Percentiles rank a stretch among this genome's conserved stretches.
These are phyloP conservation scores for Stegophylla sp. DNA, from an alignment of 2,888 invertebrate genomes.

Conservation along the genomic window DNA sequence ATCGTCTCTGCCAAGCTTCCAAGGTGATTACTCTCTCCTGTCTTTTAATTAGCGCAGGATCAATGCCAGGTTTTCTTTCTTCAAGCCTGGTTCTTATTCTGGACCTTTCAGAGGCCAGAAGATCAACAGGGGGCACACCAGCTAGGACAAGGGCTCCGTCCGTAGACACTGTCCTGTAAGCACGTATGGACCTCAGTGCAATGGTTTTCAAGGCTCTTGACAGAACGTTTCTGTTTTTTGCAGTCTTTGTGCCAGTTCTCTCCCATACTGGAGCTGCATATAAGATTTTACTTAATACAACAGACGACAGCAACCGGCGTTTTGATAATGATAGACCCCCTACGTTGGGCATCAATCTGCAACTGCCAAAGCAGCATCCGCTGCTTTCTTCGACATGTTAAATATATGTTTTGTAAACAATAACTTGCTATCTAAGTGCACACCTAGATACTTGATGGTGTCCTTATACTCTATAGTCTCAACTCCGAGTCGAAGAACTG, in stretches of 20 bases:
- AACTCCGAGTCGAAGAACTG: too few species aligned
- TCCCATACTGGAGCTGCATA: neutral
- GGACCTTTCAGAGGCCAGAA: neutral
- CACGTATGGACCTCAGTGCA: neutral
- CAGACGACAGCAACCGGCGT: neutral
- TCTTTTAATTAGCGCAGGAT: neutral
- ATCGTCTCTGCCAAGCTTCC: neutral
- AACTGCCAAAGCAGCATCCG: too few species aligned
- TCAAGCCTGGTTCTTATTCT: neutral
- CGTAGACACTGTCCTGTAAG: neutral
- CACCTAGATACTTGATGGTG: neutral
- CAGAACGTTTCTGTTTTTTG: neutral
- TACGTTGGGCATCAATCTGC: too few species aligned
- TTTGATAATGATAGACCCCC: too few species aligned
- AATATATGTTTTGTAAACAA: too few species aligned
- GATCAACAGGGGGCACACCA: neutral
- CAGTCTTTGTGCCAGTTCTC: neutral
- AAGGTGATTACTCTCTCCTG: neutral
- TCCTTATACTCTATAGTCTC: too few species aligned
- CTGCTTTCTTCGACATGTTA: too few species aligned
- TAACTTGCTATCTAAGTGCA: neutral
- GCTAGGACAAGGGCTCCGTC: neutral
- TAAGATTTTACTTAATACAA: neutral
- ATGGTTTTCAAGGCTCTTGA: neutral
- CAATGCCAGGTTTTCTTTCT: neutral